These are phyloP conservation scores for Brachionus plicatilis DNA, from an alignment of 1,140 invertebrate species.

Conservation along the genomic window DNA sequence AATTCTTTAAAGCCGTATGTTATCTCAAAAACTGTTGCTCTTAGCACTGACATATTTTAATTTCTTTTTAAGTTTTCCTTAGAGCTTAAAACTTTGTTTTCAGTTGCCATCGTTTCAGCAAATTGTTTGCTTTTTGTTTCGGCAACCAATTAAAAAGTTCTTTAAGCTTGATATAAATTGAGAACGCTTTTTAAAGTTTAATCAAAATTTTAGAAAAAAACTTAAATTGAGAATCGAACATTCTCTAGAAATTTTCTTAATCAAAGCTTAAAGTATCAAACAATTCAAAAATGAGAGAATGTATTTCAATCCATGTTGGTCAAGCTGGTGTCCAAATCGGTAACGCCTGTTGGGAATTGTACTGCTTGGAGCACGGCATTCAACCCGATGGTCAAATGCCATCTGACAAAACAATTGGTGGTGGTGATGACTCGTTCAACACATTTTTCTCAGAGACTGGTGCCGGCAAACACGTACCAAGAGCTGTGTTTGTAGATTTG, in stretches of 20 bases:
- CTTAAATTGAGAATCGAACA: slow-evolving; percentile 40
- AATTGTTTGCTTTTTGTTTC: background rate
- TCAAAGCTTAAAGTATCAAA: slow-evolving; percentile 15
- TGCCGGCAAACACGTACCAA: slow-evolving; percentile 72
- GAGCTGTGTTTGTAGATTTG: slow-evolving; percentile 74
- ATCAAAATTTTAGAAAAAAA: slow-evolving; percentile 28
- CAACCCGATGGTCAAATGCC: slow-evolving; percentile 68
- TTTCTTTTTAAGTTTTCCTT: background rate
- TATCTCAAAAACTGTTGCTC: background rate
- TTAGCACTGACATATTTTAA: background rate
- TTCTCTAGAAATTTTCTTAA: slow-evolving; percentile 25
- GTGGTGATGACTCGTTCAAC: slow-evolving; percentile 56
- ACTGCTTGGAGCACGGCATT: slow-evolving; percentile 77
- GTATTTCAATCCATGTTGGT: slow-evolving; percentile 74
- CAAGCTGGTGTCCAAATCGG: slow-evolving; percentile 79
- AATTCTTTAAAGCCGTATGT: background rate
- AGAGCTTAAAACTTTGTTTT: background rate
- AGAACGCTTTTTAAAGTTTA: background rate
- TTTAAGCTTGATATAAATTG: slow-evolving; percentile 4
- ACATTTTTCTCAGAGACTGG: slow-evolving; percentile 59
- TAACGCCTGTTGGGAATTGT: slow-evolving; percentile 70
- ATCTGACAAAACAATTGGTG: slow-evolving; percentile 61
- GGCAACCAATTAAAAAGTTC: background rate
- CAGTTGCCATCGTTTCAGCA: slow-evolving; percentile 9
- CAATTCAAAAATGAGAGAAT: slow-evolving; percentile 59